Percentiles rank a stretch among this genome's conserved stretches.
These are phyloP conservation scores for Leptoteleia sp. DNA, from an alignment of 1,140 invertebrate genomes.

Conservation along the genomic window DNA sequence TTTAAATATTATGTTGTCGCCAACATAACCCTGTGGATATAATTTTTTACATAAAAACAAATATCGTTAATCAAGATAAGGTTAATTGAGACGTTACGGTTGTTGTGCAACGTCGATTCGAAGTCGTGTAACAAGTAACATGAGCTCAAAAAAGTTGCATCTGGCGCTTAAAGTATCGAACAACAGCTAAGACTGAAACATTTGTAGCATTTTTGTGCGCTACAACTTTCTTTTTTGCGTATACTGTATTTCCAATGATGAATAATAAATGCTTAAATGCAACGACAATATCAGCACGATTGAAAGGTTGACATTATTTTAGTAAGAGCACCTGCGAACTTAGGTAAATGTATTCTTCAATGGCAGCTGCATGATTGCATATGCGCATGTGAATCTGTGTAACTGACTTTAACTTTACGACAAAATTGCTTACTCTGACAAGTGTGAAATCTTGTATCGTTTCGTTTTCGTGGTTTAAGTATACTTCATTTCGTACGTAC, in stretches of 20 bases:
- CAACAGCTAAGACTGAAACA: constrained; percentile 52
- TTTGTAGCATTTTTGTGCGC: constrained; percentile 59
- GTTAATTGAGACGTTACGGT: constrained; percentile 64
- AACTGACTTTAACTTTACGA: constrained; percentile 52
- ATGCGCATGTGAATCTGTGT: constrained; percentile 61
- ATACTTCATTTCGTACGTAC: constrained; percentile 18
- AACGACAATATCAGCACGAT: constrained; percentile 50
- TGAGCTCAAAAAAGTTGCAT: constrained; percentile 65
- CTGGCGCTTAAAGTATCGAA: constrained; percentile 53
- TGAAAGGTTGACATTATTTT: constrained; percentile 61
- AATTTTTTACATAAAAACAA: constrained; percentile 54
- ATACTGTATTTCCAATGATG: constrained; percentile 39
- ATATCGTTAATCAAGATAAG: constrained; percentile 62
- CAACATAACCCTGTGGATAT: constrained; percentile 30
- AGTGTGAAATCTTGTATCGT: constrained; percentile 56
- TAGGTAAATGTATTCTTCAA: constrained; percentile 58
- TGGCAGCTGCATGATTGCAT: constrained; percentile 61
- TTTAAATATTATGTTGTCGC: constrained; percentile 39
- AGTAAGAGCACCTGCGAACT: constrained; percentile 56
- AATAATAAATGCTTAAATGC: constrained; percentile 63
- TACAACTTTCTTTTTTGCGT: constrained; percentile 47
- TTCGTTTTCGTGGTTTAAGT: constrained; percentile 37
- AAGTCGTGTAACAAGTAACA: constrained; percentile 60
- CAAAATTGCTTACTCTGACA: constrained; percentile 57
- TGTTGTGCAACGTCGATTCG: constrained; percentile 55